phyloP scores from a whole-genome alignment of 2,888 invertebrate genomes.

The Syrista parreyssii region DNA sequence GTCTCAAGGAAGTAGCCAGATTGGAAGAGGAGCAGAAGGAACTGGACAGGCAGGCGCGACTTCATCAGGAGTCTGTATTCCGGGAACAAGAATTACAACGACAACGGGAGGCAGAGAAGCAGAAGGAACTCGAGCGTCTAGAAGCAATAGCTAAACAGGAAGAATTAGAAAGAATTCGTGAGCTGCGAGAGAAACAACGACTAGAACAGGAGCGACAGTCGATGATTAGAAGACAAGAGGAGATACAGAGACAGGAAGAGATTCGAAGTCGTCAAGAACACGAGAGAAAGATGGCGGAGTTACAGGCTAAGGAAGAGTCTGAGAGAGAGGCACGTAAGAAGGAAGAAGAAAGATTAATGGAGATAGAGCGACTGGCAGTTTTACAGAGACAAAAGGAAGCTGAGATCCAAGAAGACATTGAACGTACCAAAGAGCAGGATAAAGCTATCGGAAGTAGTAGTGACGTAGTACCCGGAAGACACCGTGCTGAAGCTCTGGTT shows the following conservation, averaged over 20 bases:
- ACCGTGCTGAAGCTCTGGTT: conserved; percentile 40
- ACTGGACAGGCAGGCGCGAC: conserved; percentile 49
- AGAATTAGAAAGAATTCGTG: conserved; percentile 54
- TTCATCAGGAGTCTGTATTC: conserved; percentile 43
- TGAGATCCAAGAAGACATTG: conserved; percentile 36
- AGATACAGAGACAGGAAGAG: conserved; percentile 44
- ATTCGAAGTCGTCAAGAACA: conserved; percentile 24
- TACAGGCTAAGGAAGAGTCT: conserved; percentile 43
- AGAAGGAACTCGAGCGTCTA: conserved; percentile 53
- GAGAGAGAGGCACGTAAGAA: conserved; percentile 25
- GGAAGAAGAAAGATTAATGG: conserved; percentile 44
- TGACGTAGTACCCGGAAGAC: conserved; percentile 5
- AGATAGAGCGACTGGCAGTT: conserved; percentile 40
- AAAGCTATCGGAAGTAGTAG: conserved; percentile 33
- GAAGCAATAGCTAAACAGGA: conserved; percentile 54
- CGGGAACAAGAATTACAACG: conserved; percentile 52
- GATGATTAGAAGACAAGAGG: conserved; percentile 20
- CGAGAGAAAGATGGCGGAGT: conserved; percentile 4
- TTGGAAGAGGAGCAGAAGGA: conserved; percentile 55
- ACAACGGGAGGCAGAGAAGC: conserved; percentile 54
- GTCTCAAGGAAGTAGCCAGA: conserved; percentile 53
- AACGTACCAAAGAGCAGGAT: conserved; percentile 38
- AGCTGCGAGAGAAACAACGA: conserved; percentile 52
- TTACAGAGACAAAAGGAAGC: conserved; percentile 36
- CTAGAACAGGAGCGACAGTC: conserved; percentile 36